phyloP scores from a whole-genome alignment of 2,888 invertebrate species.

The Chaitophorus viminalis region DNA sequence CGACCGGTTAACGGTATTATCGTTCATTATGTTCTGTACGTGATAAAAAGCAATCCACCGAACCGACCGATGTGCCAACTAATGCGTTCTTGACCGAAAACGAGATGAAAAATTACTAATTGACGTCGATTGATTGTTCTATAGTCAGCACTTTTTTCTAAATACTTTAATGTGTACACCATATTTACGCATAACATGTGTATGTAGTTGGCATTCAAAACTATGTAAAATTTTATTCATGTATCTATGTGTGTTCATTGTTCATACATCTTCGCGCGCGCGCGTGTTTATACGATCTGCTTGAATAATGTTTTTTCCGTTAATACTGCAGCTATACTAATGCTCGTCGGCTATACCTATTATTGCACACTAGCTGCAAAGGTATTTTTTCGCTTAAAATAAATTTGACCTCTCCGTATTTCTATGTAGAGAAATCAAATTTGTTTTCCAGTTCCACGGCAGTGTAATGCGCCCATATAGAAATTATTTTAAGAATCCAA shows the following conservation, averaged over 20 bases:
- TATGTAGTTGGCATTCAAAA: neutral
- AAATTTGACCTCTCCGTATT: neutral
- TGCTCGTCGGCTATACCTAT: neutral
- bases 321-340: neutral
- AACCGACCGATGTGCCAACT: neutral
- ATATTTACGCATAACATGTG: neutral
- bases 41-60: neutral
- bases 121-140: neutral
- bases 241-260: neutral
- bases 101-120: neutral
- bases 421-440: neutral
- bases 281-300: neutral
- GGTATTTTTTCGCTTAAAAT: neutral
- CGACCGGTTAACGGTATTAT: neutral
- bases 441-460: neutral
- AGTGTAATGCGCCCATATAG: neutral
- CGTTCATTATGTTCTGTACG: neutral
- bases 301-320: neutral
- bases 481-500: neutral
- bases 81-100: neutral
- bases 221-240: neutral
- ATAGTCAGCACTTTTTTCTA: conserved; percentile 1
- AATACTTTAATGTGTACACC: neutral
- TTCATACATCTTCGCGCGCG: neutral
- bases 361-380: neutral